Evolutionary conservation across 1,140 invertebrate genomes (phyloP), one percentile per base, ranked within the genome.

Genomic region (Yoshiicerus persimilis): DNA sequence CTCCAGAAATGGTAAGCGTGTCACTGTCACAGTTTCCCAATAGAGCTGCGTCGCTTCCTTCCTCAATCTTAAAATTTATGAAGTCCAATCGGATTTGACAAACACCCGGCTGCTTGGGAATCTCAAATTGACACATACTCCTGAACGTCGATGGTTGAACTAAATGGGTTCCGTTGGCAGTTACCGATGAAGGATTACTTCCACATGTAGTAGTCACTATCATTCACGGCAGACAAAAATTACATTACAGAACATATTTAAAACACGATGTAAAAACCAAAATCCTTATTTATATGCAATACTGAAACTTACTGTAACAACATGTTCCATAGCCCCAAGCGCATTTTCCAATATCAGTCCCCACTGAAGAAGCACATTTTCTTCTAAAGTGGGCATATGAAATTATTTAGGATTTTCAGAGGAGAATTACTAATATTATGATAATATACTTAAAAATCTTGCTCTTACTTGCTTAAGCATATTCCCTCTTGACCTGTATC

Each of bases 31-130:
- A 89, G n/a, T 86, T 84, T 38, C 87, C 84, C 5, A 64, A 32
- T 27, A 27, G 8, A n/a, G n/a, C 16, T 25, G 70, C 80, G 16
- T 66, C 16, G 5, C 36, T 25, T 25, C 86, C 86, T 27, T 56
- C 64, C 20, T 70, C 62, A 34, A 87, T 89, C 1, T 11, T 47
- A 62, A 87, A 89, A 11, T 56, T 62, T 10, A 62, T 66, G 56
- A 89, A 89, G 34, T 89, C 89, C 25, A 89, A 70, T 6, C 89
- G 83, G n/a, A 89, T 32, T 84, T 89, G 89, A 70, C 89, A 89
- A 25, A 89, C 84, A 25, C 87, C 89, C 16, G 39, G 11, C 27
- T 62, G 38, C 34, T 84, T 56, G 10, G 83, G 84, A 1, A 87
- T 87, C 32, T 86, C 84, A 83, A 85, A 89, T 23, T 38, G 36